Base-by-base conservation (phyloP, 2,113 vertebrate genomes). In the Paracyprichromis sp. region DNA sequence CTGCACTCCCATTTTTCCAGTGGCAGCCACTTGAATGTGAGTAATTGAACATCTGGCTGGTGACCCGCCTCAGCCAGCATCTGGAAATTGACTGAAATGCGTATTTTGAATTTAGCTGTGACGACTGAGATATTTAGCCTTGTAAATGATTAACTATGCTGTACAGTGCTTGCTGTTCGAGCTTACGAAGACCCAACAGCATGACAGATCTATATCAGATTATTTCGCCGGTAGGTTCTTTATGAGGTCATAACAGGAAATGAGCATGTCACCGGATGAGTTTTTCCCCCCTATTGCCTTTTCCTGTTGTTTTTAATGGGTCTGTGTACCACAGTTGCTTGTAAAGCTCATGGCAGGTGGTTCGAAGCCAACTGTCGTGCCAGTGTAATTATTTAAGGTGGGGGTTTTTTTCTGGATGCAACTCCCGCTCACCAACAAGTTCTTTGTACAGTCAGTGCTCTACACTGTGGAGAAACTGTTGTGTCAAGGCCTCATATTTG, bases 131-230 rank as follows among this genome's bases (percentile, higher is more conserved):
- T 87, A 90, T 93, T 95, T 90, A 94, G 89, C 91, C 89, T 92
- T 94, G 92, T 94, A 93, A 94, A 94, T 93, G 88, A 95, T 88
- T 82, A 90, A 86, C 81, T 94, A 89, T 90, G 93, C 94, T 96
- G 95, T 95, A 95, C 92, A 94, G 93, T 94, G 93, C 94, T 95
- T 95, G 94, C 92, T 95, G 89, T 95, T 93, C 91, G 90, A 94
- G 92, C 92, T 95, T 94, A 91, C 88, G 83, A 91, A 89, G 91
- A 94, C 92, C 92, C 92, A 82, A 93, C 93, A 89, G 94, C 92
- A 94, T 94, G 92, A 93, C 90, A 81, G 86, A 87, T 88, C 82
- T 85, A 82, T 92, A 90, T 86, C 79, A 87, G 79, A 85, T 84
- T 73, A 83, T 91, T 89, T 88, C 43, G 88, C 83, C 45, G 53